Base-by-base conservation (phyloP, 1,140 invertebrate genomes). In the Doryteuthis pealeii region DNA sequence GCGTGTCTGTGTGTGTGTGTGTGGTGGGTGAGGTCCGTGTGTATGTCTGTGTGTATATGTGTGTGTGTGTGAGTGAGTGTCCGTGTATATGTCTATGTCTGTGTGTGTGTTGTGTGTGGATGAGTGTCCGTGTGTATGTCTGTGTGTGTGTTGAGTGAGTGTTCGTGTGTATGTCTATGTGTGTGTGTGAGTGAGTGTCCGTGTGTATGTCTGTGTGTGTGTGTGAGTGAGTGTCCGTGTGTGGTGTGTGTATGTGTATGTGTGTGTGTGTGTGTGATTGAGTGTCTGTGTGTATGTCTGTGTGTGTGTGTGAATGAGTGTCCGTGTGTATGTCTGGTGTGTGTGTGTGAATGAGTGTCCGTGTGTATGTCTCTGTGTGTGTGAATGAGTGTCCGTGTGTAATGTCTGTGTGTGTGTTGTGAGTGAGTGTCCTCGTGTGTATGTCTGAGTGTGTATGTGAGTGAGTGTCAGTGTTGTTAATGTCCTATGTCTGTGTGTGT, bases 401-500 rank as follows among this genome's bases (percentile, higher is more conserved):
- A 70, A 26, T 65, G 68, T 75, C 22, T 73, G 65, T 74, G 58
- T 54, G 43, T 75, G 74, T 75, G 69, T 75, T 72, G 49, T 73
- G 70, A 67, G 70, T 65, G 32, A 0, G 71, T 71, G 74, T 75
- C 43, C 62, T 71, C 65, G 49, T 54, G 43, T 72, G 74, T 72
- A 26, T 65, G 68, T 75, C 22, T 73, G 65, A 70, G 58, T 54
- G 43, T 75, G 74, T 75, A 32, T 75, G 69, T 75, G 74, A 68
- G 73, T 74, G 66, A 72, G 73, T 74, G 73, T 74, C n/a, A n/a
- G n/a, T n/a, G n/a, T n/a, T n/a, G 32, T 8, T 71, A n/a, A n/a
- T n/a, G n/a, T n/a, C n/a, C n/a, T n/a, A 66, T 74, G 73, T 72
- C 68, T 74, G 73, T 74, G 73, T 74, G 73, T 74, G 73, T 74